Evolutionary conservation across 2,888 invertebrate species (phyloP), one percentile per base, ranked within the genome.

Genomic region (Hirtodrosophila trivittata): DNA sequence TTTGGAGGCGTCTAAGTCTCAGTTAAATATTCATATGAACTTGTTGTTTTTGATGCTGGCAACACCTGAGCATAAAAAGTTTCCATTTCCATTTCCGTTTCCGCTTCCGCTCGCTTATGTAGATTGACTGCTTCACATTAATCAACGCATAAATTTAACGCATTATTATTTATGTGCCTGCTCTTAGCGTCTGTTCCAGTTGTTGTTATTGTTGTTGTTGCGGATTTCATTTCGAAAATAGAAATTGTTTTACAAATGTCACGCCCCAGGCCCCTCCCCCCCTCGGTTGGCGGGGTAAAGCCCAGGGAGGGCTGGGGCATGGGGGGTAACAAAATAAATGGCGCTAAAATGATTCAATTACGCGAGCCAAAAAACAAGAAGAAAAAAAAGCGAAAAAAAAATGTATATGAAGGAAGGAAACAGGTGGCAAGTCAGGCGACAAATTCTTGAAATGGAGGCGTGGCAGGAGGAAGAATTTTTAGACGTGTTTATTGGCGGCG

Each of bases 331-430:
- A 83, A 83, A 83, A 83, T 83, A 83, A 83, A 83, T 83, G 86
- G 86, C 82, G 80, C 82, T 83, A 85, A 83, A 83, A 83, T 83
- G 82, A 83, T 83, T 83, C 82, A 83, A 83, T 83, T 83, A 83
- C 86, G 75, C 76, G 42, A 39, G 21, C 54, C 43, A 51, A 63
- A 66, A 42, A 26, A 47, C n/a, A 28, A 28, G 10, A 39, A 35
- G 1, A 12, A 18, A 28, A 35, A 52, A 41, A 32, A 28, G 8
- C 13, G 16, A 30, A 45, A 14, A 26, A 51, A 41, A 26, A 28
- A 50, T 38, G 38, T 25, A 51, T 39, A 26, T 26, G 45, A 37
- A 39, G 47, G 37, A 39, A 54, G 75, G 78, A 80, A 82, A 75
- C 83, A 82, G 82, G 85, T 80, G 84, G 72, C 81, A 60, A 25